phyloP scores from a whole-genome alignment of 2,797 vertebrate species.

The Scarus forsteni region DNA sequence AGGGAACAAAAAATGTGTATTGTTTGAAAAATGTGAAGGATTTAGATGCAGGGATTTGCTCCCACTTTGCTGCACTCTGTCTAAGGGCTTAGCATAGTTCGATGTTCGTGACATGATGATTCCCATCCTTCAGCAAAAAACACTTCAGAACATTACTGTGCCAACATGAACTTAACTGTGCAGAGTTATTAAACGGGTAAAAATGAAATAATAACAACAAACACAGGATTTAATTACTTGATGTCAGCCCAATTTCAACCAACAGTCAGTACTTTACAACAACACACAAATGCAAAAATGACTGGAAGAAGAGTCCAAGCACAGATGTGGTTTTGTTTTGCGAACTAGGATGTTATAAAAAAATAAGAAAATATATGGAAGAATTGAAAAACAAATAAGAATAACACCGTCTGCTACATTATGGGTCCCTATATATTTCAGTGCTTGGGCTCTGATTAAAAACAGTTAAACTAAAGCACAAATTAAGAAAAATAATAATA shows the following conservation, averaged over 20 bases:
- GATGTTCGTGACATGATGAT: conserved; percentile 63
- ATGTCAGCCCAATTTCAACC: conserved; percentile 31
- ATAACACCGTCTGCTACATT: no score
- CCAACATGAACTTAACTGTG: conserved; percentile 34
- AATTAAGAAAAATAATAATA: no score
- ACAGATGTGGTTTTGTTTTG: no score
- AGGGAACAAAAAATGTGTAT: conserved; percentile 71
- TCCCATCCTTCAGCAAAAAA: conserved; percentile 59
- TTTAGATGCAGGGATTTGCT: conserved; percentile 72
- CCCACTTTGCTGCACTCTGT: conserved; percentile 70
- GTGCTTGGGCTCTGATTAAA: no score
- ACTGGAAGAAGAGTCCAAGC: conserved; percentile 9
- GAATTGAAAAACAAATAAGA: no score
- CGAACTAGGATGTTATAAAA: no score
- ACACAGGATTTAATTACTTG: conserved; percentile 19
- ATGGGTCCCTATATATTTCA: no score
- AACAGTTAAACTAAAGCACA: no score
- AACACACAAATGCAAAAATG: conserved; percentile 28
- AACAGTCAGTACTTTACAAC: conserved; percentile 54
- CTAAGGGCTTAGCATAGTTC: conserved; percentile 64
- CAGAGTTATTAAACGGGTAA: conserved; percentile 2
- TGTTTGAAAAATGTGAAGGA: conserved; percentile 75
- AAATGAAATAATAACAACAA: conserved; percentile 11
- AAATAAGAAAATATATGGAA: no score
- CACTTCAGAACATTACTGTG: conserved; percentile 49